A percentile compares a stretch with the other conserved stretches of the same genome.
These are phyloP conservation scores for Tachysurus vachellii DNA, from an alignment of 2,113 vertebrate genomes.

Conservation along the genomic window DNA sequence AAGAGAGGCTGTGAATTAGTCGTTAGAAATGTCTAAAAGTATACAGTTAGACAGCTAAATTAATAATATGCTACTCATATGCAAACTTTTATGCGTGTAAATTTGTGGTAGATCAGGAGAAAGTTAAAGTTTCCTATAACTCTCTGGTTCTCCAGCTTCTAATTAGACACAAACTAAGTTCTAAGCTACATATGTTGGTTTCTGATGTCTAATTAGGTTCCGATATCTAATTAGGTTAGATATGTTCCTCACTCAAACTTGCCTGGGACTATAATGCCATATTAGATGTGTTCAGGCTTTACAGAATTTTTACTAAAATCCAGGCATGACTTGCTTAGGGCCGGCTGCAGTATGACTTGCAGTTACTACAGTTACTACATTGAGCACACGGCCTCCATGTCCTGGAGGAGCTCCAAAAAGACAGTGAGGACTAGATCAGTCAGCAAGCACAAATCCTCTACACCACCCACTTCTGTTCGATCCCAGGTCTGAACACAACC, in stretches of 20 bases:
- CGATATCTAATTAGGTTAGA: no score
- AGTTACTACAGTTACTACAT: conserved; percentile 24
- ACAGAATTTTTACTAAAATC: background rate
- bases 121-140: background rate
- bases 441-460: conserved; percentile 38
- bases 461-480: conserved; percentile 27
- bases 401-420: conserved; percentile 27
- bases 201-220: no score
- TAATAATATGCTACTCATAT: background rate
- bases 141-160: background rate
- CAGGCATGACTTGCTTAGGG: background rate
- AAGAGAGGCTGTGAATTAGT: conserved; percentile 10
- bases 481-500: background rate
- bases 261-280: background rate
- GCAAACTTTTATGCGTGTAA: background rate
- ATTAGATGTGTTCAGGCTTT: conserved; percentile 7
- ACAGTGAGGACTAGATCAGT: conserved; percentile 22
- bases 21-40: conserved; percentile 29
- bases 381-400: background rate
- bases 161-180: background rate
- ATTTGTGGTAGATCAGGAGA: background rate
- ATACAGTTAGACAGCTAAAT: background rate
- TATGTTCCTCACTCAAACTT: background rate
- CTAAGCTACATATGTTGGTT: background rate
- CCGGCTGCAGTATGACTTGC: background rate